Percentiles rank a stretch among this genome's conserved stretches.
Conservation (phyloP, 2,888 invertebrate species). For the Rhabditoides inermis region DNA sequence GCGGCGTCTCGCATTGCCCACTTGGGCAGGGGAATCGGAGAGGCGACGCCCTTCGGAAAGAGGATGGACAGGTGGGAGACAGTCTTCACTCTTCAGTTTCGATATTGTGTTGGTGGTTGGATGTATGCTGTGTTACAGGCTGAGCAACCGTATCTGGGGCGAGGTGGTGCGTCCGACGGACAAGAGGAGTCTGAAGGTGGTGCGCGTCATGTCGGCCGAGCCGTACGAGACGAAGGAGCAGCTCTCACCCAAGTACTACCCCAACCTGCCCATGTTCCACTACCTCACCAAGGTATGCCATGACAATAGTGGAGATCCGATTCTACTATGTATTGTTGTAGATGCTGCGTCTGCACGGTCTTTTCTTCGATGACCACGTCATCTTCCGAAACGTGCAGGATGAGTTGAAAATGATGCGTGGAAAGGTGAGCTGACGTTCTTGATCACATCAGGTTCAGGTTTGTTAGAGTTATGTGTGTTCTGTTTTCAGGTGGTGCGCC, state of each 20-base stretch:
- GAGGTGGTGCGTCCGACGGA: conserved; percentile 40
- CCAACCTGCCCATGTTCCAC: conserved; percentile 51
- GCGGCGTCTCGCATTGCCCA: conserved; percentile 37
- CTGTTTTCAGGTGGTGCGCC: conserved; percentile 21
- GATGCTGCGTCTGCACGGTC: conserved; percentile 40
- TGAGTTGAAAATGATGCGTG: conserved; percentile 42
- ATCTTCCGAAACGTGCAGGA: conserved; percentile 45
- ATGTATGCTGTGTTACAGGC: no score
- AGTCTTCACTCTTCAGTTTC: no score
- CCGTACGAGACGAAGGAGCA: conserved; percentile 43
- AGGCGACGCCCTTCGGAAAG: conserved; percentile 43
- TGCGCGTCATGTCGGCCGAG: conserved; percentile 46
- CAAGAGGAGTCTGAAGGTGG: conserved; percentile 34
- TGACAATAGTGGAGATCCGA: neutral
- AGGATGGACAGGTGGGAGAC: conserved; percentile 41
- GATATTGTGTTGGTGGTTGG: no score
- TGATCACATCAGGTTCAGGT: no score
- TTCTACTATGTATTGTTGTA: neutral
- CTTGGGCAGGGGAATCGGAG: conserved; percentile 31
- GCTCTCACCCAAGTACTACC: conserved; percentile 41
- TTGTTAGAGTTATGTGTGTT: no score
- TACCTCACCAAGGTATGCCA: conserved; percentile 50
- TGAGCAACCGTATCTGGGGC: conserved; percentile 26
- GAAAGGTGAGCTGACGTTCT: conserved; percentile 36
- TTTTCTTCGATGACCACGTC: conserved; percentile 50